Base-by-base conservation (phyloP, 2,888 invertebrate species). In the Diloba caeruleocephala region DNA sequence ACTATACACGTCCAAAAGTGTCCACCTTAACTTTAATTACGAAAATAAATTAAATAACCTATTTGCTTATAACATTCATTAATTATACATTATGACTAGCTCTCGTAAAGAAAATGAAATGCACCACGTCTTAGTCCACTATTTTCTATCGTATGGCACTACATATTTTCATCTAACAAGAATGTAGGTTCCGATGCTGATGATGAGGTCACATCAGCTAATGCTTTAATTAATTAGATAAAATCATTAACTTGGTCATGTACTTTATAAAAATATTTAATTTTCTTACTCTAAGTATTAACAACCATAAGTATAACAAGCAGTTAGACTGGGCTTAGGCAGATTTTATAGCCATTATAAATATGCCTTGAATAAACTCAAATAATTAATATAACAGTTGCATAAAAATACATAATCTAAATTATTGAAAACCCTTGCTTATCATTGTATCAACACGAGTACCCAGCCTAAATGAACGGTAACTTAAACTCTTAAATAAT, bases 181-280 rank as follows among this genome's bases (percentile, higher is more conserved):
- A 65, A 44, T 71, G 61, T 62, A 52, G 50, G 57, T 52, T 57
- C 60, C 39, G 55, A 72, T 66, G 66, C 62, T 53, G 67, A 72
- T 66, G 66, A 60, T 53, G 67, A 62, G 42, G 41, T 48, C 49
- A 28, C 39, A 62, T 42, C 71, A 71, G 67, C 62, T 52, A 62
- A 66, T 65, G 66, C 66, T 68, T n/a, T n/a, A n/a, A n/a, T n/a
- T n/a, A n/a, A n/a, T n/a, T 75, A 72, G 56, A 73, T 75, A 78
- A 73, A 84, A 84, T 79, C 75, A 75, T 79, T 78, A 79, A 76
- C 76, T 90, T 90, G 90, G 90, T 90, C 90, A 79, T 78, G 74
- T 63, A 80, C 53, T 60, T 81, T 90, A 90, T 76, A 90, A 90
- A 91, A 91, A 91, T 90, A 90, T 88, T 70, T 70, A 76, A 78